Evolutionary conservation across 2,888 invertebrate species (phyloP), one percentile per base, ranked within the genome.

Genomic region (Syritta pipiens): DNA sequence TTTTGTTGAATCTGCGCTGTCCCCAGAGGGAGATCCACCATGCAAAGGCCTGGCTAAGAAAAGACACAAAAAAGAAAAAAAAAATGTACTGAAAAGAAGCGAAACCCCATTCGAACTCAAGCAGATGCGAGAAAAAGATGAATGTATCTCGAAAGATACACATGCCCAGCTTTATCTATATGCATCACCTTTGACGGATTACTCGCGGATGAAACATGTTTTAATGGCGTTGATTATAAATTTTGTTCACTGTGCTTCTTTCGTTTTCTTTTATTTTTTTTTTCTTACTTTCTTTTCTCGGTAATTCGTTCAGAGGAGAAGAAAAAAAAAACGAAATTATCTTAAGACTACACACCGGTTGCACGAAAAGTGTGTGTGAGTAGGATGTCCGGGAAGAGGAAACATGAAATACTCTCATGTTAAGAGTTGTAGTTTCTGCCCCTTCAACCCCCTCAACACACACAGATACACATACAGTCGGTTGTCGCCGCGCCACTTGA

Each of bases 101-200:
- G 51, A 35, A 60, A 28, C 62, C n/a, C n/a, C n/a, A 48, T n/a
- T 28, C 6, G 17, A 63, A 44, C 37, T 28, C 35, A 24, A 62
- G 60, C 76, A 71, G 77, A 77, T 77, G 77, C 60, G 77, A 77
- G 77, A 72, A 77, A 77, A 77, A 77, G 77, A 77, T 77, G 77
- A 72, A 77, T 77, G 77, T 72, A 72, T 72, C 77, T 53, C 32
- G 10, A n/a, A 35, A 77, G 60, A 67, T 72, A 60, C 72, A 77
- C 65, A 77, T 71, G 71, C 46, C 44, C 37, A 48, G 20, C 1
- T 32, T 65, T 77, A 63, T 76, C 63, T 77, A 60, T 72, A 77
- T 72, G 72, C 77, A 77, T 77, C 77, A 77, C 46, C 72, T 77
- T 77, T 77, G 77, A 77, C 77, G 77, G 77, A 77, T 77, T 77